phyloP scores from a whole-genome alignment of 2,797 vertebrate species.

The Xenops minutus region DNA sequence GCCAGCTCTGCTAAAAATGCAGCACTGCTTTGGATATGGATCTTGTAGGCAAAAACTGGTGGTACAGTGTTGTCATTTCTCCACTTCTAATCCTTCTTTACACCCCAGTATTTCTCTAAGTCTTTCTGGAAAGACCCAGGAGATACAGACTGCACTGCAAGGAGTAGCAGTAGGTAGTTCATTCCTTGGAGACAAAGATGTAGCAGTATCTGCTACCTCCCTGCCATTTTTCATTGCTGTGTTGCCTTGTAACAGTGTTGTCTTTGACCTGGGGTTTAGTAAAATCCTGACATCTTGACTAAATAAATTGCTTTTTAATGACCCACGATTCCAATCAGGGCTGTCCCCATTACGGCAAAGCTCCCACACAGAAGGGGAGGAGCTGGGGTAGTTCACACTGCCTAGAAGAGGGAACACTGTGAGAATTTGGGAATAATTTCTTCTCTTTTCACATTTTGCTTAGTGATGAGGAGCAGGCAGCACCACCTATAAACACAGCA shows the following conservation, averaged over 20 bases:
- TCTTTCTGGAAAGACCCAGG: background rate
- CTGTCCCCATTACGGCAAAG: background rate
- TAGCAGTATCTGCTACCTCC: background rate
- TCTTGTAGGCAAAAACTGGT: background rate
- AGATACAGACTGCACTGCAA: background rate
- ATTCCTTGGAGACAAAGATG: background rate
- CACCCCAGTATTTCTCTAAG: background rate
- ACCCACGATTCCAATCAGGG: background rate
- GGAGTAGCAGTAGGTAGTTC: background rate
- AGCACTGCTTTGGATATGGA: background rate
- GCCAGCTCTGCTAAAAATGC: background rate
- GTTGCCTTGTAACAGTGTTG: fast-evolving
- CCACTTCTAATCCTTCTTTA: background rate
- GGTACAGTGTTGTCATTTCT: background rate
- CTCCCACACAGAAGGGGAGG: background rate
- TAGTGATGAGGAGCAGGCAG: background rate
- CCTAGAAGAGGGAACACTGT: background rate
- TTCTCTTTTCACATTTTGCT: background rate
- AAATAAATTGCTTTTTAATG: background rate
- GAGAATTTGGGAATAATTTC: background rate
- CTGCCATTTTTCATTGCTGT: background rate
- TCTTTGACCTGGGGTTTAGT: background rate
- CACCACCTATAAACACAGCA: background rate
- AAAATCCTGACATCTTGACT: background rate
- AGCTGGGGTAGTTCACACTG: background rate